Base-by-base conservation (phyloP, 2,797 vertebrate genomes). In the Lates japonicus region DNA sequence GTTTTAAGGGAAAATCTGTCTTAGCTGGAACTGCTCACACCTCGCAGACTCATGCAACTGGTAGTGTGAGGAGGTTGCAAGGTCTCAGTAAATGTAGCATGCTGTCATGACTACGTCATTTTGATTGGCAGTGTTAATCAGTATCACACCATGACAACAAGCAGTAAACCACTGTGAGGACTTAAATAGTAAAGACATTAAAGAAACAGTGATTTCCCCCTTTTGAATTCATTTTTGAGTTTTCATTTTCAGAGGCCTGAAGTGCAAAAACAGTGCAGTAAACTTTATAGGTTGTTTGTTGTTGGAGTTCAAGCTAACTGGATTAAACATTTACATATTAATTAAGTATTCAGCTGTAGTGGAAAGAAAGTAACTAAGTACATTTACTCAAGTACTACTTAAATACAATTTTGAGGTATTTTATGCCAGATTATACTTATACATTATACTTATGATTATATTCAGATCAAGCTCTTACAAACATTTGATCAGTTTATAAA, bases 21-120 rank as follows among this genome's bases (percentile, higher is more conserved):
- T 20, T 5, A 17, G 3, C 2, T 35, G 10, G 25, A 69, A 20
- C 29, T 19, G 52, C 31, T 60, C 39, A 41, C 29, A 70, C 46
- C n/a, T 57, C 66, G 71, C 1, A 39, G 17, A 80, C 6, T 13
- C 9, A 25, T 14, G 14, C 8, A 59, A 22, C 35, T 13, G 51
- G 42, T 57, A 48, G 46, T 33, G n/a, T 54, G 3, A 37, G 46
- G 11, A 16, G 58, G 19, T 13, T 3, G 29, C 13, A n/a, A n/a
- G 16, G 52, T 39, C 20, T 73, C 42, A 7, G 49, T 49, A 69
- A 72, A 81, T 48, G 52, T 62, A 52, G 19, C 39, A 66, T 74
- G 51, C 75, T n/a, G 31, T 60, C 76, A 60, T 52, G 29, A 71
- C 58, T 19, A 7, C 55, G 39, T 74, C 66, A 49, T 80, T 74